Percentiles rank a stretch among this genome's conserved stretches.
Conservation (phyloP, 1,140 invertebrate species). For the Lamellibrachia luymesi region DNA sequence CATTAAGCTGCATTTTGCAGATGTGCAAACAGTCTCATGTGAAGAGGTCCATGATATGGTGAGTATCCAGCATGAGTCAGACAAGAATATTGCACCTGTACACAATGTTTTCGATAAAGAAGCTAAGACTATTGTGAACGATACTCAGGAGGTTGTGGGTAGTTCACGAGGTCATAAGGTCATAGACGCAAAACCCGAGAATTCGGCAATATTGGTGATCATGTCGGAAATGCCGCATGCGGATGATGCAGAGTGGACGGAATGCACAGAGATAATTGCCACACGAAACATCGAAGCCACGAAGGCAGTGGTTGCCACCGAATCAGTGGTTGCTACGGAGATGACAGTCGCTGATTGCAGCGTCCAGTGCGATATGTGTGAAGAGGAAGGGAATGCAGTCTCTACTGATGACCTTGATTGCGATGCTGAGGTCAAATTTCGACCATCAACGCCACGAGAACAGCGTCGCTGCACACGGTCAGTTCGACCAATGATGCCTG, state of each 20-base stretch:
- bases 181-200: background rate
- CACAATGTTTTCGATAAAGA: background rate
- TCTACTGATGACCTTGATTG: background rate
- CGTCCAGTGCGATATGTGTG: background rate
- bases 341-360: background rate
- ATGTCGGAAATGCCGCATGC: background rate
- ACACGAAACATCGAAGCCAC: background rate
- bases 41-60: background rate
- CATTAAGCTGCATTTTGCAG: background rate
- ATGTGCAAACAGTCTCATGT: background rate
- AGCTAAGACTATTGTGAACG: background rate
- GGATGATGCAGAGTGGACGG: background rate
- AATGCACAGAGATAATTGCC: background rate
- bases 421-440: background rate
- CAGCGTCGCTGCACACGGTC: background rate
- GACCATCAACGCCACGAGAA: background rate
- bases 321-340: background rate
- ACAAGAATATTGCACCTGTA: background rate
- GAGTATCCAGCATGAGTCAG: background rate
- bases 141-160: background rate
- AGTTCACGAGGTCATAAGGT: background rate
- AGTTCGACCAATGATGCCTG: constrained; percentile 1
- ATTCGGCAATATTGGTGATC: background rate
- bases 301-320: background rate
- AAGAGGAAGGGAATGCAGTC: background rate